Percentiles rank a stretch among this genome's conserved stretches.
phyloP scores from a whole-genome alignment of 1,140 invertebrate genomes.

The Drosophila seguyi region DNA sequence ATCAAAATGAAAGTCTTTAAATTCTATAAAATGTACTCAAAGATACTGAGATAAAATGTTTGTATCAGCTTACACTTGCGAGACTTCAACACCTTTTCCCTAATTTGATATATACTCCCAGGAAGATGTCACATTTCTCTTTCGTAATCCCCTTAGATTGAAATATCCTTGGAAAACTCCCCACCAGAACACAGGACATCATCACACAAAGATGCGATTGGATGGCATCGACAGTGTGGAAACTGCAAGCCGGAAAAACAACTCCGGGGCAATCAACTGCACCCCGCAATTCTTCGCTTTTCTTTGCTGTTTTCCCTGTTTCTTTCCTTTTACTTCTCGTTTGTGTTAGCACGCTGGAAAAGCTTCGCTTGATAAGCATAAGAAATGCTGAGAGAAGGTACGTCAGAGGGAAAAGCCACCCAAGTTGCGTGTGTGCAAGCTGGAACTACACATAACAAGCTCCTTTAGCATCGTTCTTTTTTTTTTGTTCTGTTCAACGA shows the following conservation, averaged over 20 bases:
- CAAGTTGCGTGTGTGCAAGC: conserved; percentile 30
- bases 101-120: conserved; percentile 3
- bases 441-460: conserved; percentile 65
- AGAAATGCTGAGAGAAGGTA: conserved; percentile 36
- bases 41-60: neutral
- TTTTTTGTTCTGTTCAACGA: neutral
- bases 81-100: neutral
- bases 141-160: neutral
- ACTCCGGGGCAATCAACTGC: conserved; percentile 55
- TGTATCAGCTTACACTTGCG: neutral
- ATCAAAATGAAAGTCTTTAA: too few relatives aligned
- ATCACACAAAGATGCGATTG: conserved; percentile 5
- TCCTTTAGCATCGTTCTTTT: conserved; percentile 18
- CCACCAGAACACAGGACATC: conserved; percentile 3
- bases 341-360: conserved; percentile 43
- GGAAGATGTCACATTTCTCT: neutral
- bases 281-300: conserved; percentile 1
- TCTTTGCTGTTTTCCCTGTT: conserved; percentile 2
- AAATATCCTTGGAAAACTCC: conserved; percentile 2
- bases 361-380: conserved; percentile 65
- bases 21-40: neutral
- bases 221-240: conserved; percentile 88
- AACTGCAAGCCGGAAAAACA: conserved; percentile 59
- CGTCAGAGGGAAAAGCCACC: neutral
- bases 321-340: conserved; percentile 23